These are phyloP conservation scores for Stegana nigrithorax DNA, from an alignment of 2,888 invertebrate species.

Conservation along the genomic window DNA sequence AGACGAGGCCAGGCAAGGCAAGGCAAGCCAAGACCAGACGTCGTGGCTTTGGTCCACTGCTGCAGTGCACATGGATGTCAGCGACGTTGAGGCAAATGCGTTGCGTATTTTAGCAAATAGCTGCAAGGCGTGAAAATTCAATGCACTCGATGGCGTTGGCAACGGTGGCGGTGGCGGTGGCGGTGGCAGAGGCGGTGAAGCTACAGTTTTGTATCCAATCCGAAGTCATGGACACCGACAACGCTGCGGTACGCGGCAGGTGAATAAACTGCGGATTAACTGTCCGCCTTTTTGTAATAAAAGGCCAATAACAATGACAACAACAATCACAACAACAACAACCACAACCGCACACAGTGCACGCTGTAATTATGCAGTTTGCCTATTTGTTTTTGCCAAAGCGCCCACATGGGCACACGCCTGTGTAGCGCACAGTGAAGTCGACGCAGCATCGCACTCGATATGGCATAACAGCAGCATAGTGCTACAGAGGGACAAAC, in stretches of 20 bases:
- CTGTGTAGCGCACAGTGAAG: too few species aligned
- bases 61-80: too few species aligned
- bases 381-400: conserved; percentile 59
- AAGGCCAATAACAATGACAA: conserved; percentile 24
- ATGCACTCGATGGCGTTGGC: conserved; percentile 7
- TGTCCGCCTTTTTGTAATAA: conserved; percentile 64
- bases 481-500: background rate
- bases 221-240: background rate
- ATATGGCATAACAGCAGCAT: too few species aligned
- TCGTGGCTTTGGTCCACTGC: too few species aligned
- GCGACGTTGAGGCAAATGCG: conserved; percentile 31
- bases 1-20: too few species aligned
- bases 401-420: too few species aligned
- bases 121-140: conserved; percentile 64
- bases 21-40: too few species aligned
- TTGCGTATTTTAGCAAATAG: conserved; percentile 55
- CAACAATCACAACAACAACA: background rate
- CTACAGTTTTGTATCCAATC: background rate
- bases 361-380: conserved; percentile 58
- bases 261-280: conserved; percentile 63
- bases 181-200: conserved; percentile 21
- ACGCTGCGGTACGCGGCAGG: conserved; percentile 44
- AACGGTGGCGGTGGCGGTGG: background rate
- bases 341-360: conserved; percentile 43
- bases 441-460: too few species aligned